Base-by-base conservation (phyloP, 2,888 invertebrate species). In the Pollenia angustigena region DNA sequence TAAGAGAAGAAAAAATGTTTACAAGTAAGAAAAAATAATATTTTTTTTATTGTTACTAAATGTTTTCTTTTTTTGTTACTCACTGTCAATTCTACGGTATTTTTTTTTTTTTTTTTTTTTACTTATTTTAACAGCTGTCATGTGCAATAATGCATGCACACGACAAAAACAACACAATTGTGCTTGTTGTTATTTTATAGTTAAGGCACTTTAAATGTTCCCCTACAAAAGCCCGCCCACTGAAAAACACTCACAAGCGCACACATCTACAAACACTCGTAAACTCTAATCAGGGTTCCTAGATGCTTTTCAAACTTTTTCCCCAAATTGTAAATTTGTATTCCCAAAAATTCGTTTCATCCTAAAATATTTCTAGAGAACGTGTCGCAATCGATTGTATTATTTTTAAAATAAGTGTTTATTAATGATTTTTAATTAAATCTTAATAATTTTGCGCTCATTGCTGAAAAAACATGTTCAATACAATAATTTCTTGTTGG, bases 71-170 rank as follows among this genome's bases (percentile, higher is more conserved):
- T 40, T 62, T 58, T 74, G 42, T 68, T 68, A 64, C 32, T 32
- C 32, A 32, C 81, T 79, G 74, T 75, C 78, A 82, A 75, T 85
- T 75, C 42, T 69, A 64, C 64, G 79, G 52, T 64, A 79, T 79
- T 79, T 64, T n/a, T n/a, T n/a, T n/a, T n/a, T n/a, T n/a, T n/a
- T n/a, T n/a, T n/a, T n/a, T n/a, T n/a, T n/a, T 74, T 42, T 56
- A 79, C 54, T 82, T 82, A 64, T 79, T 85, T 82, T 79, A 85
- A 82, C 85, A 85, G 81, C 81, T 85, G 85, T 79, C 85, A 82
- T 81, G 81, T 85, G 81, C 81, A 79, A 81, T 81, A 81, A 79
- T 81, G 81, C 85, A 85, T 82, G 81, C 82, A 80, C 60, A 32
- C 46, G n/a, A 74, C 46, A 68, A 23, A 60, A 32, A 68, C 46